Base-by-base conservation (phyloP, 2,797 vertebrate genomes). In the Dromococcyx pavoninus region DNA sequence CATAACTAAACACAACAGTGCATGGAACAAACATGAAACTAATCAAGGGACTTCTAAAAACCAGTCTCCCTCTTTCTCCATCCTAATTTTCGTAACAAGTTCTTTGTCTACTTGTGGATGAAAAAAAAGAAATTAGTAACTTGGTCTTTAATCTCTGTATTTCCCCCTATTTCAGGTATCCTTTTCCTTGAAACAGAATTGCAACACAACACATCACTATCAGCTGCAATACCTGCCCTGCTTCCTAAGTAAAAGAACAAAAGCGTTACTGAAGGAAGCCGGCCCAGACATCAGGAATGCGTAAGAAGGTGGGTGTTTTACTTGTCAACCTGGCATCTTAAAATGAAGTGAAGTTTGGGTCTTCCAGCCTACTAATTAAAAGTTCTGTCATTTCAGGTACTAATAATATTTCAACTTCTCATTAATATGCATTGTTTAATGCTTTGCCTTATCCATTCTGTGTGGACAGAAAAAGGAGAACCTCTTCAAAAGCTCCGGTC, bases 21-120 rank as follows among this genome's bases (percentile, higher is more conserved):
- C 65, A 76, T 25, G 50, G 61, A 77, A 88, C 61, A 89, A 93
- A 94, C 79, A 72, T 11, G 4, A 79, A 89, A 70, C 81, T 73
- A 43, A 95, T 90, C 79, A 94, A 78, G 61, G 32, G 50, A 61
- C 54, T 86, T 72, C 41, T 81, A 69, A 83, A 82, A 93, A 33
- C 13, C 60, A 93, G 33, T 6, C 37, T n/a, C 54, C 43, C 16
- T 44, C 46, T 41, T 78, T 19, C 41, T 58, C 60, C 23, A 17
- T 9, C 37, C 72, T 53, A 2, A 57, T 86, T 79, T 91, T 86
- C 73, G 37, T 73, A 51, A 70, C 7, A 37, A 86, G 24, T 37
- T 79, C 64, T 76, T 87, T 78, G 70, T 57, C 75, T 83, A 28
- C 13, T 67, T 74, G 78, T 5, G 1, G 4, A 56, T 60, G 58